phyloP scores from a whole-genome alignment of 2,797 vertebrate genomes.

The Phrynocephalus vlangalii region DNA sequence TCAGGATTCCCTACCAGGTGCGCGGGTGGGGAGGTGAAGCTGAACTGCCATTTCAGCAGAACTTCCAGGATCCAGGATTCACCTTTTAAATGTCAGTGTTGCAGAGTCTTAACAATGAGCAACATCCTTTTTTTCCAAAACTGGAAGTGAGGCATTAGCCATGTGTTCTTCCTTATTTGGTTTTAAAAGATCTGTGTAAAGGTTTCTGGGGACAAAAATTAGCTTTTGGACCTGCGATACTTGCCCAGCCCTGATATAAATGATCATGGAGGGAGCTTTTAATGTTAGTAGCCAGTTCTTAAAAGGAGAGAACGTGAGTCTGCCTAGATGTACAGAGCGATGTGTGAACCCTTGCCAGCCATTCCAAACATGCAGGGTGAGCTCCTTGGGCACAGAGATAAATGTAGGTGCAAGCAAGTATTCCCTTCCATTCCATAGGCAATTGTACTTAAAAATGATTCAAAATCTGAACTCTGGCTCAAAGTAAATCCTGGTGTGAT shows the following conservation, averaged over 20 bases:
- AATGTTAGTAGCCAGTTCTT: neutral
- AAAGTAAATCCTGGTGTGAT: neutral
- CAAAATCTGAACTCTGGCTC: neutral
- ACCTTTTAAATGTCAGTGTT: no score
- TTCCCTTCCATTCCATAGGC: neutral
- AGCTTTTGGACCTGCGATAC: neutral
- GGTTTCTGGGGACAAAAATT: no score
- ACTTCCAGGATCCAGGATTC: no score
- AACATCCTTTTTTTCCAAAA: no score
- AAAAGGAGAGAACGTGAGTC: neutral
- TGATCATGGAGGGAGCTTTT: neutral
- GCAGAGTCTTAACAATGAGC: no score
- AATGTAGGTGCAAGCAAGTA: neutral
- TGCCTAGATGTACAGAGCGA: neutral
- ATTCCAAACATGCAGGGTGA: neutral
- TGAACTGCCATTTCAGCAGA: no score
- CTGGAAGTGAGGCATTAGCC: no score
- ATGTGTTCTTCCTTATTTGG: no score
- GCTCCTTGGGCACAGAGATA: neutral
- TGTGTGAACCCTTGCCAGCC: neutral
- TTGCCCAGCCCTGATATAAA: neutral
- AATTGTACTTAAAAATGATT: neutral
- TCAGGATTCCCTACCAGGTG: no score
- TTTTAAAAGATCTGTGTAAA: no score
- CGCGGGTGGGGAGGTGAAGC: no score